These are phyloP conservation scores for Sebastes vulpes DNA, from an alignment of 2,797 vertebrate species.

Conservation along the genomic window DNA sequence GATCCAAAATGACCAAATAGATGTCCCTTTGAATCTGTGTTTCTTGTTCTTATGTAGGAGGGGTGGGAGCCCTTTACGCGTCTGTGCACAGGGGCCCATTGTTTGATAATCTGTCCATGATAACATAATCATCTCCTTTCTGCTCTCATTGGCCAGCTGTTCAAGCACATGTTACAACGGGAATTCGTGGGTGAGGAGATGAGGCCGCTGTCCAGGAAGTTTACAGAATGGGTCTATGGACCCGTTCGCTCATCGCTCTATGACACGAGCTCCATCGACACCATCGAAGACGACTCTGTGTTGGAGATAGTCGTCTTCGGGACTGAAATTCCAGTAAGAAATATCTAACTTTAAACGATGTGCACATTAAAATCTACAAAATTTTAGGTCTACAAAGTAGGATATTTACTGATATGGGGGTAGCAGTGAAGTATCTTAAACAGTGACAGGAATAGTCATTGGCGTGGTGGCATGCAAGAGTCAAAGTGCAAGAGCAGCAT, in stretches of 20 bases:
- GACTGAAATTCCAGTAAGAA: slow-evolving; percentile 88
- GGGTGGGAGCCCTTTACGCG: background rate
- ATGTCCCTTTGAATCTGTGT: background rate
- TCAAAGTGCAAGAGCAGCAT: too few relatives aligned
- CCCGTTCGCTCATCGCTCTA: slow-evolving; percentile 93
- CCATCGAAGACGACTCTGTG: slow-evolving; percentile 89
- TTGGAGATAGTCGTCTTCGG: slow-evolving; percentile 91
- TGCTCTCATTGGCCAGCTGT: slow-evolving; percentile 81
- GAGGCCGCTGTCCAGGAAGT: slow-evolving; percentile 90
- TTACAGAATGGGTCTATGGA: slow-evolving; percentile 94
- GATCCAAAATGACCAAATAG: background rate
- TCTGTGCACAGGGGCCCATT: background rate
- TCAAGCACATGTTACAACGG: slow-evolving; percentile 90
- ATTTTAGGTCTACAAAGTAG: too few relatives aligned
- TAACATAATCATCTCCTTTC: background rate
- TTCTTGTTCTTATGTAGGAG: background rate
- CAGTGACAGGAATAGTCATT: too few relatives aligned
- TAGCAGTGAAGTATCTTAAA: too few relatives aligned
- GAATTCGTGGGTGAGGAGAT: slow-evolving; percentile 89
- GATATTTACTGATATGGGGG: too few relatives aligned
- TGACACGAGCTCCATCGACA: slow-evolving; percentile 90
- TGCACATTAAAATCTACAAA: background rate
- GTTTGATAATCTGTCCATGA: background rate
- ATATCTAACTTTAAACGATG: background rate
- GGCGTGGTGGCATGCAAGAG: too few relatives aligned